phyloP scores from a whole-genome alignment of 1,140 invertebrate species.

The Sarcophaga bullata region DNA sequence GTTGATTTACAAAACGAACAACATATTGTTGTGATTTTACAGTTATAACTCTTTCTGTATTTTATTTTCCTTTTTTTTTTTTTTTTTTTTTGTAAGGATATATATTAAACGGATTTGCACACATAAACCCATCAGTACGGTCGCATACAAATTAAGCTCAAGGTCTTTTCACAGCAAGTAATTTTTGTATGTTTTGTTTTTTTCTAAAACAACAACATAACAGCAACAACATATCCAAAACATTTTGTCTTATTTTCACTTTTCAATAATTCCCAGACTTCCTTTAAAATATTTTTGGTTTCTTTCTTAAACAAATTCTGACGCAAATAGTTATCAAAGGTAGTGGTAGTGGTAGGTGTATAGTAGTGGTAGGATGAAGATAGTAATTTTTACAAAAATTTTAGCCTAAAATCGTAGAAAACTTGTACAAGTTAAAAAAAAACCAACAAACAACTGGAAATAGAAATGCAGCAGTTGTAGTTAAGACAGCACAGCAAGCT shows the following conservation, averaged over 20 bases:
- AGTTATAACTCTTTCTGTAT: background rate
- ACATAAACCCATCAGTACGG: background rate
- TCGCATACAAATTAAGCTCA: conserved; percentile 27
- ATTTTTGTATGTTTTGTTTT: background rate
- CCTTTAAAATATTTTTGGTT: background rate
- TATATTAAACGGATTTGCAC: conserved; percentile 20
- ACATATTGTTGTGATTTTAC: background rate
- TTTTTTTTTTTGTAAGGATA: background rate
- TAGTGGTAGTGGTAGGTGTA: too few species aligned
- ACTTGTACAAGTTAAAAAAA: too few species aligned
- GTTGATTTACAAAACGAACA: background rate
- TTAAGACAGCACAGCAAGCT: background rate
- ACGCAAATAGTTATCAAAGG: too few species aligned
- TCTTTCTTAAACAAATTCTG: too few species aligned
- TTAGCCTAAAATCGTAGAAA: background rate
- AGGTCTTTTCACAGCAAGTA: conserved; percentile 7
- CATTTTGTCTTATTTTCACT: background rate
- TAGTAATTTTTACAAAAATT: background rate
- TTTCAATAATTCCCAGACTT: background rate
- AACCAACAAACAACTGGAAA: conserved; percentile 1
- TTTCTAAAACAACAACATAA: background rate
- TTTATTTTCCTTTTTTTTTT: too few species aligned
- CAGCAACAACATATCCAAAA: background rate
- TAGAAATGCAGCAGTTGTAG: background rate
- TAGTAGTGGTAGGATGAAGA: too few species aligned